A percentile compares a stretch with the other conserved stretches of the same genome.
Evolutionary conservation across 2,113 vertebrate genomes (phyloP).

Genomic region (Hippocampus guttulatus): DNA sequence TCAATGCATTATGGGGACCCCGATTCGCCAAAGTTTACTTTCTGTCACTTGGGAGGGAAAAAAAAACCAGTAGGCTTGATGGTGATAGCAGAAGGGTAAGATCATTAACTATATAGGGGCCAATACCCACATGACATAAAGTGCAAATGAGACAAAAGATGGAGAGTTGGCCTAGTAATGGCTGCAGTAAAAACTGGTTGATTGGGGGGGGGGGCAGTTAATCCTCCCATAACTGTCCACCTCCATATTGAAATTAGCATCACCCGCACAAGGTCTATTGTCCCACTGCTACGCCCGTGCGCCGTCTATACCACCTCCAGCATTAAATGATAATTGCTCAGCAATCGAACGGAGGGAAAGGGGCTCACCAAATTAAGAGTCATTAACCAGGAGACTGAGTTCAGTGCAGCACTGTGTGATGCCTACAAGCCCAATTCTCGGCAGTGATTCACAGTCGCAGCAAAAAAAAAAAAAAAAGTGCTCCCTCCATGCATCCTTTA

Average conservation of each 20-base stretch:
- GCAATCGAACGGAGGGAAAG: constrained; percentile 43
- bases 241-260: constrained; percentile 59
- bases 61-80: constrained; percentile 14
- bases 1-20: constrained; percentile 3
- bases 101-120: constrained; percentile 44
- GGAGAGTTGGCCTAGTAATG: constrained; percentile 14
- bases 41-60: constrained; percentile 5
- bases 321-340: constrained; percentile 57
- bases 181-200: constrained; percentile 29
- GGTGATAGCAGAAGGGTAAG: constrained; percentile 34
- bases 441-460: constrained; percentile 23
- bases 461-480: constrained; percentile 14
- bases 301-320: constrained; percentile 57
- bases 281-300: constrained; percentile 48
- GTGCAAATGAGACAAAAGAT: constrained; percentile 41
- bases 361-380: constrained; percentile 62
- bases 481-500: constrained; percentile 32
- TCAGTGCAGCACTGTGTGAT: constrained; percentile 33
- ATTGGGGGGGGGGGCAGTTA: constrained; percentile 20
- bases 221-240: constrained; percentile 47
- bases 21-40: constrained; percentile 19
- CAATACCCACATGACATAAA: constrained; percentile 32
- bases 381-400: constrained; percentile 59
- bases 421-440: constrained; percentile 50
- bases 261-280: constrained; percentile 40